Conservation (phyloP, 2,113 vertebrate genomes). For the Mirza zaza region DNA sequence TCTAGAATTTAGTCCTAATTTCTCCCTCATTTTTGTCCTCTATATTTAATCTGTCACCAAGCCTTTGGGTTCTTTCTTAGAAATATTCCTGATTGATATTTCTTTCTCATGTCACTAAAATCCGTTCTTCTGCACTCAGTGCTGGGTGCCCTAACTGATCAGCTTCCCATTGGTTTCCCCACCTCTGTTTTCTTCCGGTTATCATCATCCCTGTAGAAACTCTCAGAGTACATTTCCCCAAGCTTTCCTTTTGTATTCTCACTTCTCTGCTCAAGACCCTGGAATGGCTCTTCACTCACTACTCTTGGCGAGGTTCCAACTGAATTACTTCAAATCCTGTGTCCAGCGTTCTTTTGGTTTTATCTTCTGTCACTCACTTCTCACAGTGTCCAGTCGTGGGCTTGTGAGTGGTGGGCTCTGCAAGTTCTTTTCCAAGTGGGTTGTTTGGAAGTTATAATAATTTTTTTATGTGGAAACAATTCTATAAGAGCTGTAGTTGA, state of each 20-base stretch:
- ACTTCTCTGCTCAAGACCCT: background rate
- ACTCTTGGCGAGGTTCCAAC: background rate
- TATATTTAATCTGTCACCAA: background rate
- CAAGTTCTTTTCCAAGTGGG: background rate
- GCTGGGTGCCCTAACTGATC: background rate
- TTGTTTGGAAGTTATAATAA: background rate
- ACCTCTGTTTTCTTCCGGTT: background rate
- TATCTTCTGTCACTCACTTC: background rate
- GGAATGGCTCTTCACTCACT: background rate
- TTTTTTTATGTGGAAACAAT: background rate
- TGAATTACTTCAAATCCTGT: background rate
- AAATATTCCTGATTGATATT: background rate
- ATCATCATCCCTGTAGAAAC: background rate
- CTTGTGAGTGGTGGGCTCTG: background rate
- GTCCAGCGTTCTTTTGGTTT: background rate
- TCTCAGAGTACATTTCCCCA: background rate
- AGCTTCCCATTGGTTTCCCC: background rate
- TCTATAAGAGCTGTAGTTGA: background rate
- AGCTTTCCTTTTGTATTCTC: background rate
- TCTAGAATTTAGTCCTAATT: background rate
- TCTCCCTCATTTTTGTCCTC: background rate
- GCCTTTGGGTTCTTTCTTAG: background rate
- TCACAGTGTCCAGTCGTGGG: fast-evolving
- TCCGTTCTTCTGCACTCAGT: background rate
- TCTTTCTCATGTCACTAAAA: background rate